Evolutionary conservation across 2,113 vertebrate genomes (phyloP).

Genomic region (Brachirus orientalis): DNA sequence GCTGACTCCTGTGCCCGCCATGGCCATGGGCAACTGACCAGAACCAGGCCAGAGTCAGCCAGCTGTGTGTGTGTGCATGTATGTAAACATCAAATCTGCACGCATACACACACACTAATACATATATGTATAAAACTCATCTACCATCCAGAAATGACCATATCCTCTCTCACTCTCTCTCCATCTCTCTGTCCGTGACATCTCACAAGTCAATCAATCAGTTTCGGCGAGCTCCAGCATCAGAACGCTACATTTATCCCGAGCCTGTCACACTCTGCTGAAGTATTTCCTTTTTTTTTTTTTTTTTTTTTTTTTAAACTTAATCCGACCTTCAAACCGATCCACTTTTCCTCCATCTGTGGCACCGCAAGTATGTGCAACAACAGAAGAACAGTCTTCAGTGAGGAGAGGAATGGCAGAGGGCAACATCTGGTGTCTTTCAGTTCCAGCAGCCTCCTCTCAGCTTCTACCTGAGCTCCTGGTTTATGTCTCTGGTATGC

Average conservation of each 20-base stretch:
- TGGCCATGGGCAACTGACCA: conserved; percentile 89
- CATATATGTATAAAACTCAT: conserved; percentile 30
- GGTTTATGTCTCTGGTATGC: conserved; percentile 43
- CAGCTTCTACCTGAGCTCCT: conserved; percentile 58
- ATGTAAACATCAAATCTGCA: conserved; percentile 1
- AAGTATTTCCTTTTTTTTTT: conserved; percentile 74
- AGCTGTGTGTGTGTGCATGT: conserved; percentile 51
- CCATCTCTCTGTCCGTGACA: conserved; percentile 76
- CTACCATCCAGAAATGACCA: conserved; percentile 57
- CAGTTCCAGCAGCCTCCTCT: conserved; percentile 60
- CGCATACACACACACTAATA: conserved; percentile 3
- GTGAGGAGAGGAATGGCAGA: conserved; percentile 38
- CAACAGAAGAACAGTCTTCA: conserved; percentile 50
- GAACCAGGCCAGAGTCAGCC: conserved; percentile 77
- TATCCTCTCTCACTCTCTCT: conserved; percentile 62
- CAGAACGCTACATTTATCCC: conserved; percentile 83
- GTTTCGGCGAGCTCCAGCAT: conserved; percentile 72
- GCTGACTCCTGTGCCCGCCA: conserved; percentile 85
- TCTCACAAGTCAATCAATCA: conserved; percentile 89
- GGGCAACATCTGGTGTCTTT: conserved; percentile 75
- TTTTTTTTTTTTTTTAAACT: conserved; percentile 15
- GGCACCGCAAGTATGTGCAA: conserved; percentile 65
- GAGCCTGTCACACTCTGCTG: conserved; percentile 78
- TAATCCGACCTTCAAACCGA: conserved; percentile 82
- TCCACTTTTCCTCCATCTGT: conserved; percentile 67